phyloP scores from a whole-genome alignment of 92 coral and sea anemone genomes.

The Meandrina meandrites region DNA sequence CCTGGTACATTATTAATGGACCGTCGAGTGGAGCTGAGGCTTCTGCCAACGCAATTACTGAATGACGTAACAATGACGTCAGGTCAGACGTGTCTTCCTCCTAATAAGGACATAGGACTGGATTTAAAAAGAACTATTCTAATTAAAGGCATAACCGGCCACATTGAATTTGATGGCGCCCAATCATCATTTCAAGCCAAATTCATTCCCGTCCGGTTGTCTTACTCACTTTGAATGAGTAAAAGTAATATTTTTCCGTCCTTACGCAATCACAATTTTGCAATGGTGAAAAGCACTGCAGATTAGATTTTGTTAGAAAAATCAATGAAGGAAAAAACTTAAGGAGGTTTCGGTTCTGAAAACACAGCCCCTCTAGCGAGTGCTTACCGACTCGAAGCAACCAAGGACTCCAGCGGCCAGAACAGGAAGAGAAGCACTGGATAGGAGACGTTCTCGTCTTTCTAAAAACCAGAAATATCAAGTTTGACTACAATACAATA shows the following conservation, averaged over 20 bases:
- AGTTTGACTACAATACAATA: background rate
- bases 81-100: constrained; percentile 78
- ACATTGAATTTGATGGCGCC: no score
- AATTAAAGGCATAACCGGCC: no score
- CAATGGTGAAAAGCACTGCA: background rate
- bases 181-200: background rate
- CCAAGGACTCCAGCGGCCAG: constrained; percentile 82
- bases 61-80: constrained; percentile 76
- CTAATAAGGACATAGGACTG: constrained; percentile 41
- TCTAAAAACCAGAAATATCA: background rate
- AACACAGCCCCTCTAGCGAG: background rate
- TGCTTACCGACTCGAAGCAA: constrained; percentile 75
- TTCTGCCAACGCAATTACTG: constrained; percentile 78
- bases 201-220: background rate
- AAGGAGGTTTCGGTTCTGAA: background rate
- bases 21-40: constrained; percentile 67
- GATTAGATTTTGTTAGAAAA: background rate
- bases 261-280: background rate
- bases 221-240: background rate
- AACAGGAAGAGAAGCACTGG: constrained; percentile 81
- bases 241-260: background rate
- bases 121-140: background rate
- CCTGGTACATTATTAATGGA: constrained; percentile 74
- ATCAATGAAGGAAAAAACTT: background rate
- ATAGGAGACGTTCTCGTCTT: constrained; percentile 57